A percentile compares a stretch with the other conserved stretches of the same genome.
Conservation (phyloP, 2,113 vertebrate species). For the Heptranchias perlo region DNA sequence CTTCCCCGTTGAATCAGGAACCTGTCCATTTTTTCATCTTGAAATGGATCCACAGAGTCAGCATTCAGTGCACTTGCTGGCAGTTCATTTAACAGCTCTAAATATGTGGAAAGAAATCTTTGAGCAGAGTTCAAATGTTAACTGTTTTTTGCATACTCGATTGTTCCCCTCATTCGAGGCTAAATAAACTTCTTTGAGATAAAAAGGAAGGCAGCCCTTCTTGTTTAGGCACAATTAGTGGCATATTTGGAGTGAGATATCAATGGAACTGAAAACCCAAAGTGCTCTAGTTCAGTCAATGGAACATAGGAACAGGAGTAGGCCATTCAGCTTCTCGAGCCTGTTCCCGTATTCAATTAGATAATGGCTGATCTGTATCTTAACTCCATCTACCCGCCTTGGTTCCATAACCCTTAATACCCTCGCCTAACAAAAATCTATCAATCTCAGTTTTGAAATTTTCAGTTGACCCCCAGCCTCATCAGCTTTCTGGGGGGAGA, state of each 20-base stretch:
- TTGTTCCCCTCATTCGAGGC: neutral
- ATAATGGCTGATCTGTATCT: too few relatives aligned
- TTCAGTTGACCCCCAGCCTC: too few relatives aligned
- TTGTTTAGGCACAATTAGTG: neutral
- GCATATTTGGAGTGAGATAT: neutral
- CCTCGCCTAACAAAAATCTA: too few relatives aligned
- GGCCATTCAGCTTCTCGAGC: neutral
- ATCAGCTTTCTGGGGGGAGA: neutral
- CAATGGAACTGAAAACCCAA: neutral
- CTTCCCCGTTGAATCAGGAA: neutral
- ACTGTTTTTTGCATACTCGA: neutral
- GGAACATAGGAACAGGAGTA: neutral
- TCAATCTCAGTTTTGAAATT: neutral
- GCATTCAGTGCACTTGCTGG: neutral
- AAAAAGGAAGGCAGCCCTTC: neutral
- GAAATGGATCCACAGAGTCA: neutral
- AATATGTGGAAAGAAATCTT: neutral
- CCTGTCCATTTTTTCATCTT: neutral
- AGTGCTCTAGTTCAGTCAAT: neutral
- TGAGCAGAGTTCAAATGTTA: neutral
- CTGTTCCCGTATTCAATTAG: neutral
- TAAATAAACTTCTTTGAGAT: neutral
- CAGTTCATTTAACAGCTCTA: neutral
- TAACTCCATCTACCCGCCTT: too few relatives aligned
- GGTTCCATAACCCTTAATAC: neutral